Percentiles rank a stretch among this genome's conserved stretches.
Conservation (phyloP, 2,797 vertebrate species). For the Agapornis canus region DNA sequence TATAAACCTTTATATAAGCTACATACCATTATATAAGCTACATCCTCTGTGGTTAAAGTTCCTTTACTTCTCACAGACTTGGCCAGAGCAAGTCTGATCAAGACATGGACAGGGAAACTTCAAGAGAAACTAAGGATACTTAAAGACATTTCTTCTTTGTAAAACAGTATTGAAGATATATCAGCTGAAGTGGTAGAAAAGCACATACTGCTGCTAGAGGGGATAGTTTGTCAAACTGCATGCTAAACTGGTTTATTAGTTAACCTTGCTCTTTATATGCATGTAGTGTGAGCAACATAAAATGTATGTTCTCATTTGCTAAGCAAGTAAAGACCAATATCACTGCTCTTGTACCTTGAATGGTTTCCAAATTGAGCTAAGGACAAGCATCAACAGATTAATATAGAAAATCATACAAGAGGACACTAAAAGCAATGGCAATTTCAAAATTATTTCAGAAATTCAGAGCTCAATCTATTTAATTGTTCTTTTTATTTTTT, state of each 20-base stretch:
- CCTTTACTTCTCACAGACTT: neutral
- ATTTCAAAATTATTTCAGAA: neutral
- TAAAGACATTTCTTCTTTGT: neutral
- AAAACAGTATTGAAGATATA: neutral
- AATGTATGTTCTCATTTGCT: neutral
- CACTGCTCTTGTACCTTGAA: neutral
- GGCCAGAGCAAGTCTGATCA: constrained; percentile 30
- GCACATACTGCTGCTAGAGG: neutral
- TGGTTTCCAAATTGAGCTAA: neutral
- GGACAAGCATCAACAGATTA: neutral
- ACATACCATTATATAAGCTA: too few species aligned
- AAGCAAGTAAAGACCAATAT: neutral
- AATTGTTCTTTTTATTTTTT: rapidly evolving
- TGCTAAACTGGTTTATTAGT: neutral
- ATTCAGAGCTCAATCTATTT: neutral
- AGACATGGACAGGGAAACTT: neutral
- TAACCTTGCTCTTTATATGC: neutral
- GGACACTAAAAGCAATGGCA: neutral
- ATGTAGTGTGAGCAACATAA: neutral
- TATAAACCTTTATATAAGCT: too few species aligned
- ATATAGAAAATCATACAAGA: neutral
- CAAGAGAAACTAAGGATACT: neutral
- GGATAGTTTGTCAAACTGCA: neutral
- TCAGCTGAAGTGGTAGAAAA: neutral
- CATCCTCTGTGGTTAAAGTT: constrained; percentile 12